phyloP scores from a whole-genome alignment of 2,113 vertebrate species.

The Numenius arquata region DNA sequence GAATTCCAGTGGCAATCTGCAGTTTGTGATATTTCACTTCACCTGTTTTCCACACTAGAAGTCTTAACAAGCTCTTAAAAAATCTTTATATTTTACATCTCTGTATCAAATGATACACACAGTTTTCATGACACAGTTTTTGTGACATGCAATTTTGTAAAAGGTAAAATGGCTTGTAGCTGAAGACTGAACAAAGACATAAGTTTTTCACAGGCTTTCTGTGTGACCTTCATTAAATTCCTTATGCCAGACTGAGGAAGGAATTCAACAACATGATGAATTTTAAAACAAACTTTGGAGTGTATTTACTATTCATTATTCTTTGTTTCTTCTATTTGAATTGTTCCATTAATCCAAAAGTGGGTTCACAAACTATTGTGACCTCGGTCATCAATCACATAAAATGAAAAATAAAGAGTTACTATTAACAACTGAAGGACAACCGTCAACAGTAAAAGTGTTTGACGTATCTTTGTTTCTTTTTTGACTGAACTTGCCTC shows the following conservation, averaged over 20 bases:
- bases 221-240: neutral
- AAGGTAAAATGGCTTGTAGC: neutral
- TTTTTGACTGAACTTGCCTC: neutral
- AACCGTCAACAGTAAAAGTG: neutral
- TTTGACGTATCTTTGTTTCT: neutral
- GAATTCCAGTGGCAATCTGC: neutral
- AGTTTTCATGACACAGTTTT: neutral
- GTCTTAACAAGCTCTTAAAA: neutral
- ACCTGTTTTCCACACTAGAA: neutral
- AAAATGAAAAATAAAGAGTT: neutral
- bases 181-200: neutral
- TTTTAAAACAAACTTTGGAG: neutral
- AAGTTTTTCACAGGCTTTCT: neutral
- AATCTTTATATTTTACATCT: neutral
- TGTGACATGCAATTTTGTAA: neutral
- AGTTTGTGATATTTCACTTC: neutral
- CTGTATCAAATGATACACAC: neutral
- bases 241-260: neutral
- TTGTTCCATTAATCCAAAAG: constrained; percentile 10
- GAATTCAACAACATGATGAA: neutral
- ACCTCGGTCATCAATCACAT: neutral
- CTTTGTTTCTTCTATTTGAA: constrained; percentile 5
- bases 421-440: constrained; percentile 1
- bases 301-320: constrained; percentile 7
- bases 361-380: neutral